These are phyloP conservation scores for Conus ventricosus DNA, from an alignment of 1,140 invertebrate genomes.

Conservation along the genomic window DNA sequence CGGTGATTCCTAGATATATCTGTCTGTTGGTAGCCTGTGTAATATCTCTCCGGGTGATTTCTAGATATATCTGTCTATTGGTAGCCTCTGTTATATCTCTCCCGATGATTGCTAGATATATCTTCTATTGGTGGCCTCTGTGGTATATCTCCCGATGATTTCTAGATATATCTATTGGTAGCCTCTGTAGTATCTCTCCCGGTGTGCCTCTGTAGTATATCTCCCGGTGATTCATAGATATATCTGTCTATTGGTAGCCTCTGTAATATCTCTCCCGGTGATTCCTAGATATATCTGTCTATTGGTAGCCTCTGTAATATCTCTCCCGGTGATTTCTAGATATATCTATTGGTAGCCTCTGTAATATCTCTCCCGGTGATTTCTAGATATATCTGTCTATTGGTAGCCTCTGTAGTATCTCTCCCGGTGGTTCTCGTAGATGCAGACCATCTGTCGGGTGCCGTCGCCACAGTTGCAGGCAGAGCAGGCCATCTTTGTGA, in stretches of 20 bases:
- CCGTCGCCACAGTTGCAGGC: constrained; percentile 35
- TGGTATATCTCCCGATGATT: not conserved
- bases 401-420: constrained; percentile 7
- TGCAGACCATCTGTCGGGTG: constrained; percentile 36
- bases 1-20: too few relatives aligned
- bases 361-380: not conserved
- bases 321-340: too few relatives aligned
- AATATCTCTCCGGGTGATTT: too few relatives aligned
- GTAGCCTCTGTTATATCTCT: too few relatives aligned
- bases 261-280: not conserved
- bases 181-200: not conserved
- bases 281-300: not conserved
- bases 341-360: too few relatives aligned
- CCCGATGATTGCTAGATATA: too few relatives aligned
- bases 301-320: too few relatives aligned
- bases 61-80: too few relatives aligned
- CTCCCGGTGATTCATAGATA: not conserved
- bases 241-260: not conserved
- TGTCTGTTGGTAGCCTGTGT: too few relatives aligned
- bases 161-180: not conserved
- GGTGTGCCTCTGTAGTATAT: not conserved
- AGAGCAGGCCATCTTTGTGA: constrained; percentile 37
- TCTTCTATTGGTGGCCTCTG: too few relatives aligned
- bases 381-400: not conserved
- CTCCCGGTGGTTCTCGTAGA: constrained; percentile 35